A percentile compares a stretch with the other conserved stretches of the same genome.
Conservation (phyloP, 1,140 invertebrate genomes). For the Lutraria rhynchaena region DNA sequence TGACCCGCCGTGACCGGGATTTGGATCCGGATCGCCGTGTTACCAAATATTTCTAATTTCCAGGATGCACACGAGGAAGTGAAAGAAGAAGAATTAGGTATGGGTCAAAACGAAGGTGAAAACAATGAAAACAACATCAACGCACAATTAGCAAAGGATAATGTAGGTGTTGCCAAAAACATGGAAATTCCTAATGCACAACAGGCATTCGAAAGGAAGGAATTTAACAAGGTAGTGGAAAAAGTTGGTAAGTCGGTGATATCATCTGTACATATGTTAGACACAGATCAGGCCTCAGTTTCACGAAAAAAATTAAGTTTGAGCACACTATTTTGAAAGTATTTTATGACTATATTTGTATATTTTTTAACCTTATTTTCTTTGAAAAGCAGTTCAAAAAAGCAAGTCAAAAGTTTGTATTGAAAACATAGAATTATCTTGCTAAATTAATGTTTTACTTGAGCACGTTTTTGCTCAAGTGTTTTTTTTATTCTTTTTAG, state of each 20-base stretch:
- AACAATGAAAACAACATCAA: background rate
- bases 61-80: slow-evolving; percentile 16
- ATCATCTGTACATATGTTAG: background rate
- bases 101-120: background rate
- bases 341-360: too few relatives aligned
- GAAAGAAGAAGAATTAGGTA: background rate
- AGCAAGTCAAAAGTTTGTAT: too few relatives aligned
- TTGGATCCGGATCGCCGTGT: too few relatives aligned
- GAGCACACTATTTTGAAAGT: too few relatives aligned
- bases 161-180: background rate
- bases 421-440: too few relatives aligned
- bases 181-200: background rate
- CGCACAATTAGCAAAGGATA: background rate
- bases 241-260: slow-evolving; percentile 19
- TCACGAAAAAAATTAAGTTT: too few relatives aligned
- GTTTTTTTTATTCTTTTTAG: too few relatives aligned
- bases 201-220: slow-evolving; percentile 14
- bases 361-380: background rate
- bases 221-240: slow-evolving; percentile 16
- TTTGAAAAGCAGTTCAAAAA: background rate
- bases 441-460: too few relatives aligned
- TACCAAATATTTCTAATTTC: background rate
- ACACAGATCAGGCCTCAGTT: background rate
- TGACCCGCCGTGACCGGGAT: too few relatives aligned
- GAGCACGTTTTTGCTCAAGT: too few relatives aligned